Evolutionary conservation across 1,140 invertebrate genomes (phyloP).

Genomic region (Atopsyche davidsoni): DNA sequence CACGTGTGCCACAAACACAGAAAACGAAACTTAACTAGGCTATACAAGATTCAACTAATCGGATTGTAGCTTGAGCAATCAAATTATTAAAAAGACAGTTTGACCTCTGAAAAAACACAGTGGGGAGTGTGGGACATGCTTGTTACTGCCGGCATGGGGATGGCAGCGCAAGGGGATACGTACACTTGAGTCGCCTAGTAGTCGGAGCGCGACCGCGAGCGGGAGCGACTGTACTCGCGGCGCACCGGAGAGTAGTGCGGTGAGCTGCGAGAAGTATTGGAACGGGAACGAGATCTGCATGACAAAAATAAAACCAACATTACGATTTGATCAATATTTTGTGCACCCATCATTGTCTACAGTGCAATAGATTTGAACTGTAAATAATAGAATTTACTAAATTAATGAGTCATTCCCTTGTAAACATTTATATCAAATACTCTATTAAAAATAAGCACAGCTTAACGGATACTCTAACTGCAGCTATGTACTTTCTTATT

Average conservation of each 20-base stretch:
- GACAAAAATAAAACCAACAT: conserved; percentile 22
- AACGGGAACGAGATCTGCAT: conserved; percentile 64
- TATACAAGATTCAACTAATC: too few species aligned
- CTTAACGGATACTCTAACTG: not conserved
- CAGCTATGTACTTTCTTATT: too few species aligned
- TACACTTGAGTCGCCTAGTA: conserved; percentile 41
- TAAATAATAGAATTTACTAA: conserved; percentile 7
- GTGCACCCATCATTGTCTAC: conserved; percentile 4
- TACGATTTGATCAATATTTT: conserved; percentile 1
- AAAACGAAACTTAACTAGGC: too few species aligned
- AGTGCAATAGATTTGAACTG: conserved; percentile 10
- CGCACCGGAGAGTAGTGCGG: conserved; percentile 80
- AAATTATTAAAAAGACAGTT: too few species aligned
- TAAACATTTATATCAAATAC: not conserved
- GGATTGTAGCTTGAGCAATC: too few species aligned
- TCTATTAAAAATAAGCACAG: conserved; percentile 5
- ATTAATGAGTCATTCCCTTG: not conserved
- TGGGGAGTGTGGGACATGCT: not conserved
- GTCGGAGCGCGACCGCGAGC: conserved; percentile 51
- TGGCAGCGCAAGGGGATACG: conserved; percentile 6
- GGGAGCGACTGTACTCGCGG: conserved; percentile 71
- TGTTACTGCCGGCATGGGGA: not conserved
- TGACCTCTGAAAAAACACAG: conserved; percentile 10
- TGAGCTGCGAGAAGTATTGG: conserved; percentile 76
- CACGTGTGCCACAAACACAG: too few species aligned